Percentiles rank a stretch among this genome's conserved stretches.
Conservation (phyloP, 1,140 invertebrate species). For the Frieseomelitta varia region DNA sequence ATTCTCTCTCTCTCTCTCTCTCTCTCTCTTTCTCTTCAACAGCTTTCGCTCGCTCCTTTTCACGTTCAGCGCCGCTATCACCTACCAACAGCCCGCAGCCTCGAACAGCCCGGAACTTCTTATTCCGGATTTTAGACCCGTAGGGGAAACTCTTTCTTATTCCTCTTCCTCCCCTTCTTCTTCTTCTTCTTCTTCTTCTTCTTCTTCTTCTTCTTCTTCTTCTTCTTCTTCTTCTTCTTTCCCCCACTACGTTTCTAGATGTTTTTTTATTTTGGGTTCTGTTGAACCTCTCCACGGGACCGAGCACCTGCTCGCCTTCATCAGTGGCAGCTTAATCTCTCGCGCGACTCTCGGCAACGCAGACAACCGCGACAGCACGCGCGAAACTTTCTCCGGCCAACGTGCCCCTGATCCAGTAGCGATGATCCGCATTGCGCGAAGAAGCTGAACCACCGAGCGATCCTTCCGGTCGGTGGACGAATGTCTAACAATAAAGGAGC, state of each 20-base stretch:
- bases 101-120: slow-evolving; percentile 69
- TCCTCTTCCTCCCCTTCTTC: slow-evolving; percentile 40
- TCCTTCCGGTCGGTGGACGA: too few relatives aligned
- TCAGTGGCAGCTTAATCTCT: slow-evolving; percentile 66
- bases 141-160: slow-evolving; percentile 58
- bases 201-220: background rate
- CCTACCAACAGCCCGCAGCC: slow-evolving; percentile 66
- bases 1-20: slow-evolving; percentile 8
- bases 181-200: background rate
- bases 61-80: slow-evolving; percentile 55
- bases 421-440: slow-evolving; percentile 50
- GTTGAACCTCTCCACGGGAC: slow-evolving; percentile 19
- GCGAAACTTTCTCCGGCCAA: background rate
- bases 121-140: slow-evolving; percentile 70
- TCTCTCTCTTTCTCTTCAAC: slow-evolving; percentile 3
- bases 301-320: slow-evolving; percentile 54
- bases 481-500: too few relatives aligned
- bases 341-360: slow-evolving; percentile 55
- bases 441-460: too few relatives aligned
- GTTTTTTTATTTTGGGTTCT: background rate
- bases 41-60: slow-evolving; percentile 14
- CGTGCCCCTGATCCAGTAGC: slow-evolving; percentile 36
- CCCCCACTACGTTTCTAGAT: too few relatives aligned
- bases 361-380: slow-evolving; percentile 44
- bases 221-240: too few relatives aligned